Evolutionary conservation across 2,888 invertebrate genomes (phyloP), one percentile per base, ranked within the genome.

Genomic region (Cotesia congregata): DNA sequence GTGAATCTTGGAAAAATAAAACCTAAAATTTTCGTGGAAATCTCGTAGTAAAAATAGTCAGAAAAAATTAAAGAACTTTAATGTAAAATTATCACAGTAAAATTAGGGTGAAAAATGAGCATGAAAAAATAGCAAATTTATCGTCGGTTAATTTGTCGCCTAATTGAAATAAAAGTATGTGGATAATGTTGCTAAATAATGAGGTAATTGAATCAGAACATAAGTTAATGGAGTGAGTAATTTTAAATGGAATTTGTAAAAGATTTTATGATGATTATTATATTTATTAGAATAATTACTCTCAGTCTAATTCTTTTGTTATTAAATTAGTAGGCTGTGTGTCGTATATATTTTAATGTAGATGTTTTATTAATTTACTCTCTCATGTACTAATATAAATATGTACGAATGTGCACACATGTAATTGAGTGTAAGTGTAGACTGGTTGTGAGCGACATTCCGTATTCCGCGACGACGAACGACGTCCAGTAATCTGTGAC

Each of bases 381-480:
- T 20, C 5, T 15, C 9, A 15, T 5, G n/a, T n/a, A 4, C 7
- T 12, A 17, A 62, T 62, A 17, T 62, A 17, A 5, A 62, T 62
- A n/a, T 67, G 7, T 67, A 38, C 30, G 12, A 12, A 50, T 50
- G 12, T 9, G 12, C 7, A 50, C 12, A 50, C 12, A 50, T 50
- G 12, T 50, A 50, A 3, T 9, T 50, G 7, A 9, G 12, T 50
- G 9, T 50, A 50, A 50, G 50, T 67, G 38, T 39, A 65, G 60
- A 76, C 76, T 76, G 76, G 76, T 76, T 68, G 67, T 61, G 70
- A 77, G 30, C 77, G 69, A 77, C 77, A 77, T 77, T 77, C 77
- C 77, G 73, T 67, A 40, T 67, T 40, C 65, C 38, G 40, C 67
- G 67, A 50, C 50, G 50, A 50, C 50, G 12, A 50, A 50, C 76